These are phyloP conservation scores for Aradophagus sp. DNA, from an alignment of 1,140 invertebrate genomes.

Conservation along the genomic window DNA sequence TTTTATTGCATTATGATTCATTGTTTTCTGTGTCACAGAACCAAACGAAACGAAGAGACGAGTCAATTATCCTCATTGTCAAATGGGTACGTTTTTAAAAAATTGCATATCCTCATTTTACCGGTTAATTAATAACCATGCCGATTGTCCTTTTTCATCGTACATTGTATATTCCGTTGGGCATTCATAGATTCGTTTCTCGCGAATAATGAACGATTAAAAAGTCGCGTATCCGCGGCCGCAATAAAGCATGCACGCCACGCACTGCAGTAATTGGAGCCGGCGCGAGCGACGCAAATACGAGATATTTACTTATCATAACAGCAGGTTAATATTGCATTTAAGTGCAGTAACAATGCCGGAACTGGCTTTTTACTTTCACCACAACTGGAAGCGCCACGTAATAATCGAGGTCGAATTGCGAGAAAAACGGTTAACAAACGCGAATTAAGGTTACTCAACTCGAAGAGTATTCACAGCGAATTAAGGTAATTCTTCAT, in stretches of 20 bases:
- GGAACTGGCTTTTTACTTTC: conserved; percentile 36
- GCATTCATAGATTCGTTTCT: conserved; percentile 17
- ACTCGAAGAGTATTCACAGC: too few species aligned
- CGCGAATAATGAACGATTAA: conserved; percentile 16
- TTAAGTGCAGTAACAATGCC: conserved; percentile 41
- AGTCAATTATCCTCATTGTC: too few species aligned
- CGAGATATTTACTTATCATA: conserved; percentile 52
- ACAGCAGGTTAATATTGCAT: conserved; percentile 46
- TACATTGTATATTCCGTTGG: conserved; percentile 9
- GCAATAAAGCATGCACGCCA: conserved; percentile 30
- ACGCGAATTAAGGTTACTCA: conserved; percentile 23
- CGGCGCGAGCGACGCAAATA: conserved; percentile 32
- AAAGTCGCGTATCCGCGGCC: conserved; percentile 11
- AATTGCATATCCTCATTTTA: too few species aligned
- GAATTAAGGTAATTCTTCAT: conserved; percentile 7
- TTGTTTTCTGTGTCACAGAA: too few species aligned
- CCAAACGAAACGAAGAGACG: too few species aligned
- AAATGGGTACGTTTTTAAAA: too few species aligned
- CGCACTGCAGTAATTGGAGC: conserved; percentile 25
- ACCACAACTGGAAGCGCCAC: conserved; percentile 7
- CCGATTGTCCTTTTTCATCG: neutral
- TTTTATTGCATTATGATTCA: too few species aligned
- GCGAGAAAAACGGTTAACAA: conserved; percentile 26
- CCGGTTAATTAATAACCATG: neutral
- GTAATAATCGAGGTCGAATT: conserved; percentile 15